A percentile compares a stretch with the other conserved stretches of the same genome.
These are phyloP conservation scores for Vanacampus margaritifer DNA, from an alignment of 2,113 vertebrate genomes.

Conservation along the genomic window DNA sequence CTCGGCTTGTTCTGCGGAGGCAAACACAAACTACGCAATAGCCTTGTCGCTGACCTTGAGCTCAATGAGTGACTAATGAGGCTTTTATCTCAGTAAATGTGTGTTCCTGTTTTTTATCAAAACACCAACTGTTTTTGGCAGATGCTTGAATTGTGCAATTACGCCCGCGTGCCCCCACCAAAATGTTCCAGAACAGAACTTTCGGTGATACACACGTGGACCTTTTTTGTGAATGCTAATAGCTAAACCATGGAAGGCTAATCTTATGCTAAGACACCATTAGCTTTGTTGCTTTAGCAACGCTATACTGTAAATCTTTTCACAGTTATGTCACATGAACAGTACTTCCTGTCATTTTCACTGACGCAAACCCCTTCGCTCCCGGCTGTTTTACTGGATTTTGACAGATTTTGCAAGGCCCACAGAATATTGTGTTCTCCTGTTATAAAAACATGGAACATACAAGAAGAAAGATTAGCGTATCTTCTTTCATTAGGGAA, in stretches of 20 bases:
- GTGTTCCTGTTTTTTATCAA: slow-evolving; percentile 8
- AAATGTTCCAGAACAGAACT: not conserved
- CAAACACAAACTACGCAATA: slow-evolving; percentile 56
- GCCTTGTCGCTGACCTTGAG: slow-evolving; percentile 32
- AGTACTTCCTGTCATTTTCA: too few relatives aligned
- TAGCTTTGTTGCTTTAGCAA: not conserved
- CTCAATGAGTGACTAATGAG: slow-evolving; percentile 12
- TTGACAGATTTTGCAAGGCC: too few relatives aligned
- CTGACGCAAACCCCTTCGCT: too few relatives aligned
- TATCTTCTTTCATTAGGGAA: too few relatives aligned
- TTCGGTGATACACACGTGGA: not conserved
- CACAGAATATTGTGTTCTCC: too few relatives aligned
- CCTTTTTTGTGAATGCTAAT: not conserved
- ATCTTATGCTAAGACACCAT: not conserved
- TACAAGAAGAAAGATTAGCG: too few relatives aligned
- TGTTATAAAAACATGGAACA: too few relatives aligned
- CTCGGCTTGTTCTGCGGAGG: slow-evolving; percentile 41
- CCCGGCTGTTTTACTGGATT: too few relatives aligned
- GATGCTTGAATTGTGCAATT: not conserved
- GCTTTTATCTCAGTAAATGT: slow-evolving; percentile 11
- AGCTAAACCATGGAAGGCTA: not conserved
- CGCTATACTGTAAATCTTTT: too few relatives aligned
- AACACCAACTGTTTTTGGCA: slow-evolving; percentile 3
- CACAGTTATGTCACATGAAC: too few relatives aligned
- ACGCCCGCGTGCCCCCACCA: not conserved